Conservation (phyloP, 1,140 invertebrate genomes). For the Brachionus manjavacas region DNA sequence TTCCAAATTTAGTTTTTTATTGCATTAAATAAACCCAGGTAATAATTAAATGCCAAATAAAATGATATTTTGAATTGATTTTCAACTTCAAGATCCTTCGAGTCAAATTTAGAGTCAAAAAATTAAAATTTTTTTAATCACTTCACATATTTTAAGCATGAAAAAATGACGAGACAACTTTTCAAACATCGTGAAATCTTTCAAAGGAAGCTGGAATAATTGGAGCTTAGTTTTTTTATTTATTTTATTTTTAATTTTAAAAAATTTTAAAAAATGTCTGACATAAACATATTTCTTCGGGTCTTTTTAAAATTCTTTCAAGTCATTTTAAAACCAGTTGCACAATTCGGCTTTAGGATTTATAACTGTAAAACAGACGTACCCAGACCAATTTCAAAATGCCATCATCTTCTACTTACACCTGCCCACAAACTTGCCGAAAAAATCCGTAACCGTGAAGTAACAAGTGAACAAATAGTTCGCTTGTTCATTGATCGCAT, state of each 20-base stretch:
- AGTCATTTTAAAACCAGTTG: neutral
- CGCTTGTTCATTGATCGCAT: too few relatives aligned
- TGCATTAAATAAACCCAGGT: too few relatives aligned
- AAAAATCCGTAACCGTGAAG: neutral
- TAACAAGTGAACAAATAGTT: too few relatives aligned
- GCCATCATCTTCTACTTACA: neutral
- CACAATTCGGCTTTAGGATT: neutral
- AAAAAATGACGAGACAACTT: neutral
- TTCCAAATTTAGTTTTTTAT: too few relatives aligned
- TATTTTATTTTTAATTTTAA: too few relatives aligned
- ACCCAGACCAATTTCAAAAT: neutral
- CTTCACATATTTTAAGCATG: neutral
- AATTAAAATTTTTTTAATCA: too few relatives aligned
- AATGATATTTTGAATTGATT: too few relatives aligned
- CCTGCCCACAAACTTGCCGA: neutral
- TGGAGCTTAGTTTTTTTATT: too few relatives aligned
- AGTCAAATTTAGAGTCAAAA: too few relatives aligned
- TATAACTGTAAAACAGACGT: neutral
- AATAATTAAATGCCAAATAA: too few relatives aligned
- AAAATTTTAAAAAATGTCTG: neutral
- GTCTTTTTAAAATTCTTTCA: neutral
- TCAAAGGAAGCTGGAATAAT: too few relatives aligned
- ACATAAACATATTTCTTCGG: neutral
- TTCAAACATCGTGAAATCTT: neutral
- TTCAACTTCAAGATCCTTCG: too few relatives aligned